Evolutionary conservation across 2,113 vertebrate species (phyloP).

Genomic region (Periophthalmodon schlosseri): DNA sequence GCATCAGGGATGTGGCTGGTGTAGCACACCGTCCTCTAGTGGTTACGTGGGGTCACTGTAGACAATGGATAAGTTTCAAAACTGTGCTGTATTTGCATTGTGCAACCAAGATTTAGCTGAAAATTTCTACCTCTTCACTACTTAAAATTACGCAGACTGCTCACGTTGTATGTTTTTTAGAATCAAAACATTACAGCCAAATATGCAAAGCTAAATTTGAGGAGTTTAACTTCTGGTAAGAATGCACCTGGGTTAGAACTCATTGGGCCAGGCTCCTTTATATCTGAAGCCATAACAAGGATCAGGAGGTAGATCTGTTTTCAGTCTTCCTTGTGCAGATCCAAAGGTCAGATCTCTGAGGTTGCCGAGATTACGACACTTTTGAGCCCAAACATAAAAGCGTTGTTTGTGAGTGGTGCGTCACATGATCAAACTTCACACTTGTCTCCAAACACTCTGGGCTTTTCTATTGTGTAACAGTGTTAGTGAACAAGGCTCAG

Average conservation of each 20-base stretch:
- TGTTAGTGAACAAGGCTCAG: constrained; percentile 11
- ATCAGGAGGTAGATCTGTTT: background rate
- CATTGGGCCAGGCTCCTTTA: background rate
- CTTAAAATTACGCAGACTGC: background rate
- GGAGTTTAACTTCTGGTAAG: too few relatives aligned
- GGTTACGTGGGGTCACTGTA: constrained; percentile 11
- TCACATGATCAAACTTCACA: constrained; percentile 15
- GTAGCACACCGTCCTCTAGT: constrained; percentile 33
- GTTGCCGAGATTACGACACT: constrained; percentile 18
- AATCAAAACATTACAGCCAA: too few relatives aligned
- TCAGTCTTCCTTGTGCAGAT: background rate
- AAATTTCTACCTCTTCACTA: background rate
- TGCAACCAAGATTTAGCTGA: background rate
- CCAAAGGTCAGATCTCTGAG: background rate
- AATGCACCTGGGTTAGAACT: too few relatives aligned
- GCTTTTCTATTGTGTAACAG: constrained; percentile 41
- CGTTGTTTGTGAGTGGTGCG: background rate
- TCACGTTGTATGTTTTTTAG: background rate
- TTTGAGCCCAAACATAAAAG: background rate
- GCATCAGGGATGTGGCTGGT: background rate
- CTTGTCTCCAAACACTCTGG: background rate
- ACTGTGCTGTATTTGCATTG: background rate
- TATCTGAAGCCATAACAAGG: background rate
- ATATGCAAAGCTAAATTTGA: too few relatives aligned
- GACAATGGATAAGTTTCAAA: background rate